Evolutionary conservation across 2,113 vertebrate species (phyloP).

Genomic region (Canis aureus): DNA sequence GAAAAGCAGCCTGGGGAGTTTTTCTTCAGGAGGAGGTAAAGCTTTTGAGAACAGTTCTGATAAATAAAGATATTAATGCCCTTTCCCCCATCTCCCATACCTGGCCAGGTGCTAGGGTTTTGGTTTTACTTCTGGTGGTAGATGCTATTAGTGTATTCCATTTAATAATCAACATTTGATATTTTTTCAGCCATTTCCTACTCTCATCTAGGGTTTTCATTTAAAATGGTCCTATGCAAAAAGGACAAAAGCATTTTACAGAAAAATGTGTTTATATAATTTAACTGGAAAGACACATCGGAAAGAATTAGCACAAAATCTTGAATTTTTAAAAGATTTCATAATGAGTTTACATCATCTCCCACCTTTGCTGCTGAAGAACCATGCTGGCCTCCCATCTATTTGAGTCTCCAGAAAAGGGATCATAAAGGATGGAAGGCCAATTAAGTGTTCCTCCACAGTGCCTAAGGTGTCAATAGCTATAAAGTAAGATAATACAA

Average conservation of each 20-base stretch:
- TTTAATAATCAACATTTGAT: background rate
- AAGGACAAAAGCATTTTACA: background rate
- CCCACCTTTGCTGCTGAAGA: background rate
- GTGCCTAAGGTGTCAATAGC: background rate
- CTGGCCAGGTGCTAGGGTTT: background rate
- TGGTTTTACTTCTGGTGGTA: background rate
- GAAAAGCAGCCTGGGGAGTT: background rate
- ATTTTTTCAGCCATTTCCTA: background rate
- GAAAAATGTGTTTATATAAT: background rate
- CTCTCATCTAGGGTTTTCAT: background rate
- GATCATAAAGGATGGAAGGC: background rate
- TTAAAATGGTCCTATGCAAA: background rate
- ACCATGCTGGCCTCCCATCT: background rate
- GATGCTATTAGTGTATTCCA: background rate
- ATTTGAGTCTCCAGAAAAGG: background rate
- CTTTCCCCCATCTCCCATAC: fast-evolving
- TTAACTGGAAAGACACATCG: background rate
- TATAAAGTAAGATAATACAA: background rate
- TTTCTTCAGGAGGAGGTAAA: background rate
- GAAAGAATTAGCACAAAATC: background rate
- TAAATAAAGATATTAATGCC: background rate
- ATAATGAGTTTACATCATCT: background rate
- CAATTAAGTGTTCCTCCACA: background rate
- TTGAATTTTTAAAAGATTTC: background rate
- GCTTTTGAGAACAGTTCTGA: background rate